Evolutionary conservation across 2,113 vertebrate genomes (phyloP).

Genomic region (Anthoscopus minutus): DNA sequence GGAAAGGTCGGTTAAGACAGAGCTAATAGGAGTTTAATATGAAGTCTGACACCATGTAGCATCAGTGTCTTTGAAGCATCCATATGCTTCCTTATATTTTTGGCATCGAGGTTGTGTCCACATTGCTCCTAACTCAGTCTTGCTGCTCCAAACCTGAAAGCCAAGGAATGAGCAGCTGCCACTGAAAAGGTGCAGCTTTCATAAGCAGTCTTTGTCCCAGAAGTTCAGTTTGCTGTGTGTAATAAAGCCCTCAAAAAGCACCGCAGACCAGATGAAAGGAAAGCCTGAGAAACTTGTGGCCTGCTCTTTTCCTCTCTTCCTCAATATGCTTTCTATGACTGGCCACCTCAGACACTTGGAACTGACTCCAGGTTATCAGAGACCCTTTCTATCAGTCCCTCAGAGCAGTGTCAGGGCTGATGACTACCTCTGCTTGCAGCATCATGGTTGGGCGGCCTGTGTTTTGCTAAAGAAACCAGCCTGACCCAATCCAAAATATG

Average conservation of each 20-base stretch:
- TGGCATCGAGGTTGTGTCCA: background rate
- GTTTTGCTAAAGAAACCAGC: background rate
- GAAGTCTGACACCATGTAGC: background rate
- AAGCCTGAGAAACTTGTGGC: background rate
- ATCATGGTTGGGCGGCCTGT: background rate
- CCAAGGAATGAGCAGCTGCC: background rate
- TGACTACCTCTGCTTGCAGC: background rate
- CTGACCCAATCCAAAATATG: background rate
- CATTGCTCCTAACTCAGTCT: background rate
- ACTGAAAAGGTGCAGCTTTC: background rate
- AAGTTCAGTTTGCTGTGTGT: background rate
- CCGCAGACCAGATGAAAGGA: background rate
- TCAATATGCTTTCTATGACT: background rate
- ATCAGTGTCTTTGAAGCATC: background rate
- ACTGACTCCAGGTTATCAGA: background rate
- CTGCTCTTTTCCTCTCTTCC: background rate
- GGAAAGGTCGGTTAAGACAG: background rate
- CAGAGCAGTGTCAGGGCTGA: background rate
- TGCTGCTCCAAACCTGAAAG: background rate
- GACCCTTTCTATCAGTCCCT: background rate
- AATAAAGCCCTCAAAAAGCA: background rate
- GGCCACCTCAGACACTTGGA: background rate
- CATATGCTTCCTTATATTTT: background rate
- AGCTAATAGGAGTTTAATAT: background rate
- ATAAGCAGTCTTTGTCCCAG: background rate